phyloP scores from a whole-genome alignment of 2,113 vertebrate species.

The Misgurnus anguillicaudatus region DNA sequence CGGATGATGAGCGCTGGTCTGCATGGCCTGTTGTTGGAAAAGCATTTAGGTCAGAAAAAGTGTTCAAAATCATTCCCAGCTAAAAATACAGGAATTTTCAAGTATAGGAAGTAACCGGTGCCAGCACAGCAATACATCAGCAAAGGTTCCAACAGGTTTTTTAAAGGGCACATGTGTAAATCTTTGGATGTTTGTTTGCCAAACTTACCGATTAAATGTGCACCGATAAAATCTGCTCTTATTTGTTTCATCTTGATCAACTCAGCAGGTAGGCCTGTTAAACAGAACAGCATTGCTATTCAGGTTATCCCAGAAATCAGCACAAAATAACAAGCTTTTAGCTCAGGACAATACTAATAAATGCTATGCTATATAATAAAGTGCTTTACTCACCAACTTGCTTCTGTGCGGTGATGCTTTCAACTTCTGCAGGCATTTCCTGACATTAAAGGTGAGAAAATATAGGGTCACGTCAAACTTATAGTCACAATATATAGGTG shows the following conservation, averaged over 20 bases:
- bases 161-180: neutral
- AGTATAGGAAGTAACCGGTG: too few relatives aligned
- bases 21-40: neutral
- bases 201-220: slow-evolving; percentile 71
- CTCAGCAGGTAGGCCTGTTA: slow-evolving; percentile 50
- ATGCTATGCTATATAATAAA: neutral
- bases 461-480: neutral
- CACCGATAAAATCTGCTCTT: too few relatives aligned
- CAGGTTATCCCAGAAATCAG: neutral
- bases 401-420: slow-evolving; percentile 51
- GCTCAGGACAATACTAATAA: neutral
- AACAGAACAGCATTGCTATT: slow-evolving; percentile 20
- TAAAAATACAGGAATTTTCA: too few relatives aligned
- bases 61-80: too few relatives aligned
- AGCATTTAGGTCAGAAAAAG: neutral
- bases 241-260: neutral
- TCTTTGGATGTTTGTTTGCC: neutral
- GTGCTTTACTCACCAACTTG: slow-evolving; percentile 64
- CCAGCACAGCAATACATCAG: neutral
- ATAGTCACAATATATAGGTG: slow-evolving; percentile 50
- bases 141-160: neutral
- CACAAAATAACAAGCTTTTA: neutral
- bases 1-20: neutral
- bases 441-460: slow-evolving; percentile 52
- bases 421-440: slow-evolving; percentile 38